Evolutionary conservation across 1,140 invertebrate species (phyloP).

Genomic region (Drosophila yakuba): DNA sequence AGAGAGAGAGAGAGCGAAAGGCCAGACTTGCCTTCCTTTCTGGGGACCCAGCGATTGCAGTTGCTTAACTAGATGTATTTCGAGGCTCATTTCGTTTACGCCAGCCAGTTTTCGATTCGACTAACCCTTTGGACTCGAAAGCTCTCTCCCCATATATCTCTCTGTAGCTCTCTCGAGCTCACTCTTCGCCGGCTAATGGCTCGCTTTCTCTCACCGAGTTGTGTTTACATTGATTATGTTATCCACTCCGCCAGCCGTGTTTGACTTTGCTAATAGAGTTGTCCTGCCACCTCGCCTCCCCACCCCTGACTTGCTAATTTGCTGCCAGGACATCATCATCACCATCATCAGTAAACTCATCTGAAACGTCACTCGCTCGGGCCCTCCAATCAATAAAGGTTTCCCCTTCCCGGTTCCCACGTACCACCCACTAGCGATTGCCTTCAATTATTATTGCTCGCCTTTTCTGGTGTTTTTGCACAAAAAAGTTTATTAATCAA

Average conservation of each 20-base stretch:
- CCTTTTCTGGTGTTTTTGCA: conserved; percentile 53
- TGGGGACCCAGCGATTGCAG: conserved; percentile 45
- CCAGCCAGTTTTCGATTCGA: conserved; percentile 30
- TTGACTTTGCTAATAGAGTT: conserved; percentile 78
- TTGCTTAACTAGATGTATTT: conserved; percentile 63
- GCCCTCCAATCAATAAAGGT: conserved; percentile 67
- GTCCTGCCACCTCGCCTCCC: conserved; percentile 14
- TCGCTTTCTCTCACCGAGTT: conserved; percentile 23
- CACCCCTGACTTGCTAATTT: conserved; percentile 47
- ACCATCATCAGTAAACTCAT: conserved; percentile 16
- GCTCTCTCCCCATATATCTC: conserved; percentile 31
- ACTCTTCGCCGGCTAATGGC: conserved; percentile 30
- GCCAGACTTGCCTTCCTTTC: conserved; percentile 11
- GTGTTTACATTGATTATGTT: conserved; percentile 83
- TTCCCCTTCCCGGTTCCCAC: conserved; percentile 1
- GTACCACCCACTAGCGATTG: conserved; percentile 4
- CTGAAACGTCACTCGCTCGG: conserved; percentile 25
- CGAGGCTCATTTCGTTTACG: conserved; percentile 71
- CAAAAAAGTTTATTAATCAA: conserved; percentile 74
- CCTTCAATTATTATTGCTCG: conserved; percentile 54
- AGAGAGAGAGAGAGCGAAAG: conserved; percentile 17
- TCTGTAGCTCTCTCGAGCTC: conserved; percentile 13
- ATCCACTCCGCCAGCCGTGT: conserved; percentile 51
- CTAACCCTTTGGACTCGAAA: conserved; percentile 64
- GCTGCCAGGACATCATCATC: conserved; percentile 62